Percentiles rank a stretch among this genome's conserved stretches.
These are phyloP conservation scores for Prolemur simus DNA, from an alignment of 2,113 vertebrate species.

Conservation along the genomic window DNA sequence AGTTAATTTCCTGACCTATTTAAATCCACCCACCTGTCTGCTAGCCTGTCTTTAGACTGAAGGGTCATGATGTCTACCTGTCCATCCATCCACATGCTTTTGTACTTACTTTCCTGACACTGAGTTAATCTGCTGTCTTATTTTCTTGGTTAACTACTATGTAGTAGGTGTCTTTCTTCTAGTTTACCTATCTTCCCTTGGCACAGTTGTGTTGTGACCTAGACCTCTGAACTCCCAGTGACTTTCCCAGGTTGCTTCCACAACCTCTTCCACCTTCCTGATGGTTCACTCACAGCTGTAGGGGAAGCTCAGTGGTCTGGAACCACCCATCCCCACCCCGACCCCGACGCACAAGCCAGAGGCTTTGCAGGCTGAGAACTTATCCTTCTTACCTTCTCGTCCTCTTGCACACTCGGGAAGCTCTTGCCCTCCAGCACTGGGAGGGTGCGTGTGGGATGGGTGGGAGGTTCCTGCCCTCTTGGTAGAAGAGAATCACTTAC, in stretches of 20 bases:
- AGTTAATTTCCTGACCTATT: not conserved
- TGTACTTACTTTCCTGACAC: not conserved
- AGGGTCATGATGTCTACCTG: not conserved
- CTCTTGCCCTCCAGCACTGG: not conserved
- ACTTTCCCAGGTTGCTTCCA: not conserved
- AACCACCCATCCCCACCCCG: accelerated
- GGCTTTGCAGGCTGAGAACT: not conserved
- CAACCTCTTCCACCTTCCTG: not conserved
- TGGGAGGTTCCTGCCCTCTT: not conserved
- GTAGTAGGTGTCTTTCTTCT: not conserved
- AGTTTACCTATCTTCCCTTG: not conserved
- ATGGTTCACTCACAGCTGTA: not conserved
- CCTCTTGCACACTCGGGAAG: not conserved
- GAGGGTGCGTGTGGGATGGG: not conserved
- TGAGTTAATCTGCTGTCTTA: not conserved
- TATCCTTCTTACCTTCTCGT: not conserved
- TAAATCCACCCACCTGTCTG: not conserved
- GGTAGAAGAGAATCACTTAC: not conserved
- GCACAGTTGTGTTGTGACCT: not conserved
- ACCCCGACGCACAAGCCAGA: not conserved
- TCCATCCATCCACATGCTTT: not conserved
- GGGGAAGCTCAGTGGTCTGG: not conserved
- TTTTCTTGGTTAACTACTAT: not conserved
- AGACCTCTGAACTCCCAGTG: not conserved
- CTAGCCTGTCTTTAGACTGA: not conserved